Evolutionary conservation across 2,113 vertebrate genomes (phyloP).

Genomic region (Alethe castanea): DNA sequence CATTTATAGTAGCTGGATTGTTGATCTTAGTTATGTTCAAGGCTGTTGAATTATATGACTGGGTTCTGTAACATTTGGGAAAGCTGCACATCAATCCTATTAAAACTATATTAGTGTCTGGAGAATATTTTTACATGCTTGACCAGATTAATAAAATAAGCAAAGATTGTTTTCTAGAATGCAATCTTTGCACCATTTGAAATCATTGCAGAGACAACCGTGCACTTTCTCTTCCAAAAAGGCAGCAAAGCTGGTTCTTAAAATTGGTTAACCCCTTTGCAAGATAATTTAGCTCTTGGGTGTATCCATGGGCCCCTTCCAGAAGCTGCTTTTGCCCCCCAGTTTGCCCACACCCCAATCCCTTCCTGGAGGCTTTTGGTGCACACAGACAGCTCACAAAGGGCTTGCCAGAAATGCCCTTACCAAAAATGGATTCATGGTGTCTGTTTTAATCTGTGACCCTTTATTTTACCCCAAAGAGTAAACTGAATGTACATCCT

Average conservation of each 20-base stretch:
- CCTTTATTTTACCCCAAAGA: neutral
- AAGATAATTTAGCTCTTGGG: neutral
- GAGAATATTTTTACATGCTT: neutral
- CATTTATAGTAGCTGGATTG: neutral
- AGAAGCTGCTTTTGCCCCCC: neutral
- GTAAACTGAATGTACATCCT: neutral
- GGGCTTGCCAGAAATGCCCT: neutral
- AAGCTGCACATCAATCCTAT: neutral
- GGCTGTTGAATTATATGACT: neutral
- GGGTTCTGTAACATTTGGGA: neutral
- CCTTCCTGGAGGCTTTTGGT: neutral
- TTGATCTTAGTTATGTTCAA: neutral
- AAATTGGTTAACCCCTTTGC: neutral
- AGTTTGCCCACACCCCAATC: fast-evolving
- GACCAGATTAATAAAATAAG: neutral
- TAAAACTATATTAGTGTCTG: neutral
- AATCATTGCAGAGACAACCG: neutral
- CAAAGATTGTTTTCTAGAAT: neutral
- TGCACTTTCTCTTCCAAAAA: neutral
- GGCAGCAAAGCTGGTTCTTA: neutral
- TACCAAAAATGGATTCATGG: neutral
- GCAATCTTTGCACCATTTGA: neutral
- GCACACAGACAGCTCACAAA: fast-evolving
- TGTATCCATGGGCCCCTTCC: neutral
- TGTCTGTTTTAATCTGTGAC: neutral